Evolutionary conservation across 1,140 invertebrate species (phyloP), one percentile per base, ranked within the genome.

Genomic region (Metopolophium dirhodum): DNA sequence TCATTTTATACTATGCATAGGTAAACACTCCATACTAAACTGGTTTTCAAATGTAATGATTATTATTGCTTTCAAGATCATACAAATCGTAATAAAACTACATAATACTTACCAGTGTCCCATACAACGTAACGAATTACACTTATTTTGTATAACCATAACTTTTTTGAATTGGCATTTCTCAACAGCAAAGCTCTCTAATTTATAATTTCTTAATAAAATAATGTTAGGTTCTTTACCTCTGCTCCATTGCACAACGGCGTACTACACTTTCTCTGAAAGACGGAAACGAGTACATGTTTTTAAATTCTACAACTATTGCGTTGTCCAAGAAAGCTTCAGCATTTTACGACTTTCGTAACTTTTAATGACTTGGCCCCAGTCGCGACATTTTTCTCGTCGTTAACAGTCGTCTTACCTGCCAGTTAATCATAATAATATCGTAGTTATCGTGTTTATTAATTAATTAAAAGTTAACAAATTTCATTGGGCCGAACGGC

Each of bases 391-490:
- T 77, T 68, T 14, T 23, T 68, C 61, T 68, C 61, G 30, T n/a
- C 30, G 61, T 68, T 68, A 30, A 68, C 3, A 68, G 26, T 68
- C 61, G 14, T 18, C 30, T n/a, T 77, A 35, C 61, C 61, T 77
- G 4, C 6, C 11, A n/a, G 14, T n/a, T 77, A 77, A 77, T 77
- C 61, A 77, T 77, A 37, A 2, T 37, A 37, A 37, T 37, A 77
- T 68, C 30, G 30, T n/a, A 77, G n/a, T n/a, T 18, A 77, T 77
- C n/a, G 30, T 77, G 30, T 77, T 77, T 77, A 77, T 77, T 77
- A 77, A 77, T 77, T 77, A 77, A 77, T 77, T 77, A 77, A 77
- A 77, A 77, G 30, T 77, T 77, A n/a, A n/a, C 30, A 77, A 77
- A 77, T 77, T 0, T 30, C 4, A 14, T 14, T 68, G 61, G 30